phyloP scores from a whole-genome alignment of 1,140 invertebrate genomes.

The Pantala flavescens region DNA sequence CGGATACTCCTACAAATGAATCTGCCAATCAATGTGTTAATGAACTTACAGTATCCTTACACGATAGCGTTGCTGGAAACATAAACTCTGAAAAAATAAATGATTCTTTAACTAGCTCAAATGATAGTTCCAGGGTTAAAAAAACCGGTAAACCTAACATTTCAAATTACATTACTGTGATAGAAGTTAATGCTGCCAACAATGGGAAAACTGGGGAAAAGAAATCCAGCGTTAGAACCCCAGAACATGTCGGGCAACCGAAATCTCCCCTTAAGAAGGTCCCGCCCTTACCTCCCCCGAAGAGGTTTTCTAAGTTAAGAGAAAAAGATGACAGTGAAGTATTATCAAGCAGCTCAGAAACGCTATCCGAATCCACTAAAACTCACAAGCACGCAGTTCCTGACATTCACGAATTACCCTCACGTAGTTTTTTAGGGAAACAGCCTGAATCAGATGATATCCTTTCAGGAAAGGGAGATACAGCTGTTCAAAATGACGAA shows the following conservation, averaged over 20 bases:
- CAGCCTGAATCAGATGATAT: neutral
- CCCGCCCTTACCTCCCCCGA: constrained; percentile 32
- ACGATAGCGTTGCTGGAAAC: neutral
- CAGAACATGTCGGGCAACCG: constrained; percentile 20
- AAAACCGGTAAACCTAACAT: constrained; percentile 17
- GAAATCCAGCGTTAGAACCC: neutral
- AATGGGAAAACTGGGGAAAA: constrained; percentile 19
- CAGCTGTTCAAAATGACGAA: neutral
- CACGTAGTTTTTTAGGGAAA: neutral
- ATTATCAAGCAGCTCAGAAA: neutral
- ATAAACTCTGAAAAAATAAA: neutral
- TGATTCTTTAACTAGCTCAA: neutral
- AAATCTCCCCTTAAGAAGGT: constrained; percentile 26
- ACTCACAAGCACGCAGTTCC: neutral
- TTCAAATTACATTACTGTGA: constrained; percentile 77
- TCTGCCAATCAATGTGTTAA: constrained; percentile 20
- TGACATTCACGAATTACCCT: neutral
- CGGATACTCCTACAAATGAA: constrained; percentile 22
- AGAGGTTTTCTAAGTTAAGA: constrained; percentile 26
- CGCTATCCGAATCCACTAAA: neutral
- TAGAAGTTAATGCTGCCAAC: constrained; percentile 59
- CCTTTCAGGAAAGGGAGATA: neutral
- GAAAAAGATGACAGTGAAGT: neutral
- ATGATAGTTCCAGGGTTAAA: neutral
- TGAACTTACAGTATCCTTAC: constrained; percentile 21